These are phyloP conservation scores for Drosophila kepulauana DNA, from an alignment of 1,140 invertebrate species.

Conservation along the genomic window DNA sequence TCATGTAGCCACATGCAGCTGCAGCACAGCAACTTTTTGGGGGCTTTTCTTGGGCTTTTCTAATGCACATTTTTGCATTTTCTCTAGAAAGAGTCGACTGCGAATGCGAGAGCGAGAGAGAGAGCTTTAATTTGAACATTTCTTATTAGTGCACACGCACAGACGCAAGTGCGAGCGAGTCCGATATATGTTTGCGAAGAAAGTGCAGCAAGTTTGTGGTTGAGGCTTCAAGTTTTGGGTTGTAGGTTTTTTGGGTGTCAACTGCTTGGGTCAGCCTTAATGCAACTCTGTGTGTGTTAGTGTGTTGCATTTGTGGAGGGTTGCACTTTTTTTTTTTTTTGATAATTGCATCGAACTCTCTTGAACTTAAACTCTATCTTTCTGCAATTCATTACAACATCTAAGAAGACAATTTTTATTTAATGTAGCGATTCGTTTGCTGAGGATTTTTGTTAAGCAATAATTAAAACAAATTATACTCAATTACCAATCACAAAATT, in stretches of 20 bases:
- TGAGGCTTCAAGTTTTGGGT: slow-evolving; percentile 41
- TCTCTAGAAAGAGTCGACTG: slow-evolving; percentile 66
- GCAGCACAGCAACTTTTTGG: slow-evolving; percentile 61
- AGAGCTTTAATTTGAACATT: slow-evolving; percentile 67
- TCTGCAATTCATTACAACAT: too few species aligned
- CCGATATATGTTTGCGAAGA: slow-evolving; percentile 66
- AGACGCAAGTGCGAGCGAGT: slow-evolving; percentile 54
- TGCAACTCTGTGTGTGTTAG: slow-evolving; percentile 30
- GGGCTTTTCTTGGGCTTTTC: slow-evolving; percentile 79
- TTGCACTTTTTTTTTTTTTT: slow-evolving; percentile 34
- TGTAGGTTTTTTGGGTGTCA: slow-evolving; percentile 36
- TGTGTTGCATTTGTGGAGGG: slow-evolving; percentile 24
- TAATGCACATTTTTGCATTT: slow-evolving; percentile 83
- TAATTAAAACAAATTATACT: too few species aligned
- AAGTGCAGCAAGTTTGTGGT: slow-evolving; percentile 65
- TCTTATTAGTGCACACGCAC: slow-evolving; percentile 69
- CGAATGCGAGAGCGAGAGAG: slow-evolving; percentile 58
- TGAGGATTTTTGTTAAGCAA: too few species aligned
- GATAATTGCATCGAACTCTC: too few species aligned
- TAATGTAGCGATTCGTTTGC: too few species aligned
- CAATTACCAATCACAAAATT: too few species aligned
- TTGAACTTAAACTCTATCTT: too few species aligned
- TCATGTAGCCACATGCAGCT: slow-evolving; percentile 48
- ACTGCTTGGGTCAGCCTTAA: slow-evolving; percentile 34
- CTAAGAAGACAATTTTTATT: too few species aligned